Evolutionary conservation across 1,140 invertebrate genomes (phyloP), one percentile per base, ranked within the genome.

Genomic region (Tachypleus tridentatus): DNA sequence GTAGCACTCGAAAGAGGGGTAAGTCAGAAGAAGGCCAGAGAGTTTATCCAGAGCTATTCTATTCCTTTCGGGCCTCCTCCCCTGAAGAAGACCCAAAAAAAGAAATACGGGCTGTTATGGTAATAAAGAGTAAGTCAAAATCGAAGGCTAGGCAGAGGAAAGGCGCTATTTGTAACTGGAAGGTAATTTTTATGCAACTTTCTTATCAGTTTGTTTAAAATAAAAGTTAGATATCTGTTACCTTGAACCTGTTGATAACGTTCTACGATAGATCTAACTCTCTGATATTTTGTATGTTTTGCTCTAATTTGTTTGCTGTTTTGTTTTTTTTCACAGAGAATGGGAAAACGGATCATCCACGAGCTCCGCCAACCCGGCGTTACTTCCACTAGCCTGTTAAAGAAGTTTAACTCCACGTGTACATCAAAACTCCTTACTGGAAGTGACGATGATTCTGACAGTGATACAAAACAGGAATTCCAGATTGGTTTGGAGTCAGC

Each of bases 101-200:
- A 52, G 73, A 76, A 62, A 65, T 70, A 66, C 81, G 95, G 47
- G 96, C 92, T 9, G 88, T 99, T 5, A 93, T 98, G 87, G 91
- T 98, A 58, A 98, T 99, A 75, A 98, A 98, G 80, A 89, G 88
- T 67, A 96, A 96, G 75, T 90, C 86, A 69, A 98, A 97, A 78
- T 98, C 95, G 0, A 84, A 91, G 70, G 96, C 97, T 2, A 91
- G 90, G 76, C 94, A 98, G 78, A 80, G 94, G 65, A 98, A 98
- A 76, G 92, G 91, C n/a, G 95, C 96, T 47, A 84, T 98, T 0
- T 79, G 84, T 59, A 97, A 98, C 78, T 99, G 96, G 96, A 98
- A 98, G 87, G 94, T 93, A 69, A 71, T 68, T 58, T 60, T 4
- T 9, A 53, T 64, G 48, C 11, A 58, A 57, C 5, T 51, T 65